These are phyloP conservation scores for Leptosomus discolor DNA, from an alignment of 2,113 vertebrate species.

Conservation along the genomic window DNA sequence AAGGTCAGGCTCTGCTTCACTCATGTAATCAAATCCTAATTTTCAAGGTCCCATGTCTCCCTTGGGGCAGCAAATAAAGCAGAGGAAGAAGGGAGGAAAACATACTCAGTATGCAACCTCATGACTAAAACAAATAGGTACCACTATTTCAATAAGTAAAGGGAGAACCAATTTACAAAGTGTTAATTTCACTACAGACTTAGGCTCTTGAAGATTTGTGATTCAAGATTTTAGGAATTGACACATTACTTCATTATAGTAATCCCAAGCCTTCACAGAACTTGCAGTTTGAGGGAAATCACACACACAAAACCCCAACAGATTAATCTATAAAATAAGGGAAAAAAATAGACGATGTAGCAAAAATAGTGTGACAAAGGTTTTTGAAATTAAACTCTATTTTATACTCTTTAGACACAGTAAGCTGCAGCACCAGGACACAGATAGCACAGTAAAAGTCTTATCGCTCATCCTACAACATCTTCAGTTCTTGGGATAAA, in stretches of 20 bases:
- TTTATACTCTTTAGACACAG: neutral
- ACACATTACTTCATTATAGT: neutral
- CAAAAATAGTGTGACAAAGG: neutral
- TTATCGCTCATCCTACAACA: neutral
- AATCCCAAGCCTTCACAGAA: neutral
- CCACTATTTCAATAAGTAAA: neutral
- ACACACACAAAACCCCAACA: fast-evolving
- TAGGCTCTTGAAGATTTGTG: neutral
- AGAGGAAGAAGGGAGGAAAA: neutral
- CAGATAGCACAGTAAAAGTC: neutral
- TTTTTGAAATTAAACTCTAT: neutral
- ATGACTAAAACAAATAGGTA: neutral
- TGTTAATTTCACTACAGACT: neutral
- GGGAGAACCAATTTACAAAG: neutral
- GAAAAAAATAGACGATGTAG: neutral
- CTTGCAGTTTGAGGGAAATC: neutral
- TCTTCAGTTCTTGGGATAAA: neutral
- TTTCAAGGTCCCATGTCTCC: neutral
- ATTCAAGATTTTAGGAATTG: neutral
- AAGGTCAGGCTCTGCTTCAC: neutral
- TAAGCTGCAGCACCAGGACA: neutral
- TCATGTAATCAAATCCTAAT: neutral
- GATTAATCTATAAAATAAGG: neutral
- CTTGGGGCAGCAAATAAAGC: neutral
- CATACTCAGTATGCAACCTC: neutral